Conservation (phyloP, 2,797 vertebrate genomes). For the Enteromius radiatus region DNA sequence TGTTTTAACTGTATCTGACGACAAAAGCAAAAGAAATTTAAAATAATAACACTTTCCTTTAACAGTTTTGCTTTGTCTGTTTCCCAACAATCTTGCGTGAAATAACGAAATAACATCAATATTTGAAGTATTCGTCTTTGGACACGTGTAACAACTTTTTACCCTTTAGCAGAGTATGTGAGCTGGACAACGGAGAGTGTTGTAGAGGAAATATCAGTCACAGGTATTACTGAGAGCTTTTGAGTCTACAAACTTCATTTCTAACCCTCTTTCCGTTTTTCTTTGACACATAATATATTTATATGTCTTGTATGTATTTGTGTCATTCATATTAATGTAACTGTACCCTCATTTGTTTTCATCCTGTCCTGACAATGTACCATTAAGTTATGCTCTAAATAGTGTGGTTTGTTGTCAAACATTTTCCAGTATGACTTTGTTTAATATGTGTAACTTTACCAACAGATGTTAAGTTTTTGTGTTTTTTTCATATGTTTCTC, state of each 20-base stretch:
- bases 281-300: slow-evolving; percentile 6
- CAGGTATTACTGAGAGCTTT: slow-evolving; percentile 70
- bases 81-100: slow-evolving; percentile 35
- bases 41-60: slow-evolving; percentile 4
- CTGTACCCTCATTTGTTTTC: not conserved
- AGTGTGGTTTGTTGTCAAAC: not conserved
- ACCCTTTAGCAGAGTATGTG: slow-evolving; percentile 70
- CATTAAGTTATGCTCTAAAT: not conserved
- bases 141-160: slow-evolving; percentile 62
- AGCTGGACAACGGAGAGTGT: slow-evolving; percentile 74
- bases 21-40: not conserved
- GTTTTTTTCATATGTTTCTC: not conserved
- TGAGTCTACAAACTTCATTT: slow-evolving; percentile 30
- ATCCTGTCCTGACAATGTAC: not conserved
- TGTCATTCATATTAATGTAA: not conserved
- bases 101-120: slow-evolving; percentile 31
- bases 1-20: slow-evolving; percentile 34
- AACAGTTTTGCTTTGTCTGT: slow-evolving; percentile 6
- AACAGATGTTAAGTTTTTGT: not conserved
- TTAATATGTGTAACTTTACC: not conserved
- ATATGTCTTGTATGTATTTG: slow-evolving; percentile 7
- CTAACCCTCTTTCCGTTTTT: slow-evolving; percentile 53
- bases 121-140: slow-evolving; percentile 18
- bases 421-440: not conserved
- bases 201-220: slow-evolving; percentile 66